Evolutionary conservation across 2,113 vertebrate genomes (phyloP).

Genomic region (Hucho hucho): DNA sequence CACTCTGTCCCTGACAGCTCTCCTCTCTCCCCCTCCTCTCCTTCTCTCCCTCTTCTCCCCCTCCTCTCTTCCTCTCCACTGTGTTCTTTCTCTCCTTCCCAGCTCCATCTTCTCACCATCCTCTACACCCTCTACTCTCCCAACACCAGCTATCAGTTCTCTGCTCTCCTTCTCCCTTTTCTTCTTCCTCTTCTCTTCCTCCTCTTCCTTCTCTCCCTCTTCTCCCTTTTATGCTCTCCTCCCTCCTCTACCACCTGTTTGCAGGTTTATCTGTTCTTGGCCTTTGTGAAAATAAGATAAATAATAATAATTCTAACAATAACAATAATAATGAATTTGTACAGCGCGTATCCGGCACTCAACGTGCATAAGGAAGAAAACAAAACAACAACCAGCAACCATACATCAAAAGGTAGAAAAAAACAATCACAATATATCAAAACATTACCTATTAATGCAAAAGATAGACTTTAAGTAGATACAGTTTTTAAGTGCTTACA

Average conservation of each 20-base stretch:
- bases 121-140: not conserved
- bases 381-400: too few species aligned
- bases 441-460: too few species aligned
- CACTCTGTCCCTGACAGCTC: conserved; percentile 40
- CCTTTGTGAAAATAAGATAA: too few species aligned
- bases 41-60: not conserved
- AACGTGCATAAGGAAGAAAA: too few species aligned
- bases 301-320: too few species aligned
- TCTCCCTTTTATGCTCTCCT: not conserved
- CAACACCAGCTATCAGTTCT: not conserved
- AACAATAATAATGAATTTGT: too few species aligned
- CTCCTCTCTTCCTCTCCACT: not conserved
- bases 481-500: too few species aligned
- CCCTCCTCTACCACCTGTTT: not conserved
- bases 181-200: not conserved
- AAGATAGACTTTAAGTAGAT: too few species aligned
- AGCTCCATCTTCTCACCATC: not conserved
- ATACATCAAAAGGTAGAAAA: too few species aligned
- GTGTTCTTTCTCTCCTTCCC: not conserved
- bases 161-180: not conserved
- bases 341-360: too few species aligned
- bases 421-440: too few species aligned
- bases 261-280: not conserved
- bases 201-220: not conserved
- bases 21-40: not conserved